A percentile compares a stretch with the other conserved stretches of the same genome.
Evolutionary conservation across 2,113 vertebrate genomes (phyloP).

Genomic region (Electrona antarctica): DNA sequence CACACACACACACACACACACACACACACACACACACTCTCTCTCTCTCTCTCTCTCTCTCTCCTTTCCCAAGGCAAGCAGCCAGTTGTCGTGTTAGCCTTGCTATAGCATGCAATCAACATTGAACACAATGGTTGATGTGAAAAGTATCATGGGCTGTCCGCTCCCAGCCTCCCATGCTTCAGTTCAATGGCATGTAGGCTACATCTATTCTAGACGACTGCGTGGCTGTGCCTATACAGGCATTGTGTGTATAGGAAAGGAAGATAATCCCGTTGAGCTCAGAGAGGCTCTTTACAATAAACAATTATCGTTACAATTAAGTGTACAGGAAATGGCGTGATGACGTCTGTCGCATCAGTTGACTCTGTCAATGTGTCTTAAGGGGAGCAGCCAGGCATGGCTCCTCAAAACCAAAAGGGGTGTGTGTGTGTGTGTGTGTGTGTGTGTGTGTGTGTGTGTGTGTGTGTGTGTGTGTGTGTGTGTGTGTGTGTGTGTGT

Average conservation of each 20-base stretch:
- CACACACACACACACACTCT: background rate
- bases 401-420: background rate
- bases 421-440: slow-evolving; percentile 45
- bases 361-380: slow-evolving; percentile 50
- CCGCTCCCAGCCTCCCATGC: slow-evolving; percentile 15
- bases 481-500: slow-evolving; percentile 9
- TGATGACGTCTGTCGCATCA: slow-evolving; percentile 48
- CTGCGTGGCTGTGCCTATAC: slow-evolving; percentile 6
- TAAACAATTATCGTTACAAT: slow-evolving; percentile 49
- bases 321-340: slow-evolving; percentile 37
- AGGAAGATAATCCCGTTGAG: slow-evolving; percentile 33
- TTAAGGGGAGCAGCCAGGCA: slow-evolving; percentile 43
- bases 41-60: too few relatives aligned
- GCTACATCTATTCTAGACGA: slow-evolving; percentile 8
- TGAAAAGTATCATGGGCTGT: slow-evolving; percentile 1
- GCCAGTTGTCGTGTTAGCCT: background rate
- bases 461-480: background rate
- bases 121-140: background rate
- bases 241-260: slow-evolving; percentile 17
- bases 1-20: slow-evolving; percentile 2
- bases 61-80: background rate
- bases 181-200: slow-evolving; percentile 19
- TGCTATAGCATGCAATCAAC: background rate
- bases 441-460: background rate
- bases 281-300: slow-evolving; percentile 43